Base-by-base conservation (phyloP, 2,888 invertebrate species). In the Brachypterus glaber region DNA sequence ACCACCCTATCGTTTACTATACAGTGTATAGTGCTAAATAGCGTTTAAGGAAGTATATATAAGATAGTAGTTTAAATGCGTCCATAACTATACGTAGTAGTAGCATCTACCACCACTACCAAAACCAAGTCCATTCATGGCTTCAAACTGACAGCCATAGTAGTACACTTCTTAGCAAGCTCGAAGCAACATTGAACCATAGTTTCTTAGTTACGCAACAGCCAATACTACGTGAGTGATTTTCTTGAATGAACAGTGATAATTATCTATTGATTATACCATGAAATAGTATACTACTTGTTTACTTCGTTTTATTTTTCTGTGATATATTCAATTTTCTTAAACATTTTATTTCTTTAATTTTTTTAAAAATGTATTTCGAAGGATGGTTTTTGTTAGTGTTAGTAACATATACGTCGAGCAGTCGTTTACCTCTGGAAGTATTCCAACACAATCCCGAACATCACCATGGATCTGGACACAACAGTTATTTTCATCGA, bases 401-500 rank as follows among this genome's bases (percentile, higher is more conserved):
- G 45, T 34, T 53, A 34, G 41, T 53, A 43, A 47, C 52, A 37
- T 53, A 45, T 47, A 49, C 46, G 5, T 9, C 14, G 8, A 43
- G 47, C 40, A 49, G 54, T 30, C 51, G 56, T 44, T 67, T 74
- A 34, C 74, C 74, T n/a, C 57, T 74, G 46, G 74, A 74, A 55
- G 73, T 73, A 31, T 73, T 72, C 56, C 69, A 58, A 43, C 57
- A 57, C 38, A 53, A 54, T 45, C 50, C 54, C 2, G 44, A 50
- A 11, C 54, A 71, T 51, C 59, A 72, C 43, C 63, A 70, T 54
- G 63, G 71, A 53, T 68, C 69, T 43, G 71, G 71, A 65, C 57
- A 66, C 69, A 57, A 71, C 67, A 48, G 68, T 67, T 68, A 67
- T 37, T 68, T 72, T 57, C 71, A 72, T 61, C 71, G 69, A 59